Percentiles rank a stretch among this genome's conserved stretches.
phyloP scores from a whole-genome alignment of 2,888 invertebrate species.

The Macaria notata region DNA sequence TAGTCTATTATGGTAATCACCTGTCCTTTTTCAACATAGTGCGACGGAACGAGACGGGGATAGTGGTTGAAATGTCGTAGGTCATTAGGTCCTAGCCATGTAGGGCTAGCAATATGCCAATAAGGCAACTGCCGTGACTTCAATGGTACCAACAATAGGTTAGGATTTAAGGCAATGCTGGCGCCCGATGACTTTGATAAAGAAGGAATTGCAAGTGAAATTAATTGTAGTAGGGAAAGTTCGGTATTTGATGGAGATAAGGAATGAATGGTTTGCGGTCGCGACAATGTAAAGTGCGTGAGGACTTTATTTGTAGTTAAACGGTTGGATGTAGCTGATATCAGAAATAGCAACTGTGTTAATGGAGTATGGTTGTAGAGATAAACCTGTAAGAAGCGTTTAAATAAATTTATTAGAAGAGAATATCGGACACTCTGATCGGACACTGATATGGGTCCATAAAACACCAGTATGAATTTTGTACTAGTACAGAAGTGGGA shows the following conservation, averaged over 20 bases:
- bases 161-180: slow-evolving; percentile 44
- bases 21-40: slow-evolving; percentile 51
- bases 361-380: too few relatives aligned
- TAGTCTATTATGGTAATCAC: slow-evolving; percentile 74
- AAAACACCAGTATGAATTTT: too few relatives aligned
- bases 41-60: slow-evolving; percentile 53
- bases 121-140: slow-evolving; percentile 78
- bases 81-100: slow-evolving; percentile 79
- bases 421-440: too few relatives aligned
- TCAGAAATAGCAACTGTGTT: too few relatives aligned
- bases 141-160: slow-evolving; percentile 72
- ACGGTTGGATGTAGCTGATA: too few relatives aligned
- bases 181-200: slow-evolving; percentile 68
- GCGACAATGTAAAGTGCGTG: too few relatives aligned
- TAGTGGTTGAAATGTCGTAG: slow-evolving; percentile 80
- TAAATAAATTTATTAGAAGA: too few relatives aligned
- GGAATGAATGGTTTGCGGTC: too few relatives aligned
- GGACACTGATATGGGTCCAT: too few relatives aligned
- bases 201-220: slow-evolving; percentile 38
- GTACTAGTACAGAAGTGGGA: too few relatives aligned
- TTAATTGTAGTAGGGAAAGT: slow-evolving; percentile 48
- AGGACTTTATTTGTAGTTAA: too few relatives aligned
- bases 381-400: too few relatives aligned
- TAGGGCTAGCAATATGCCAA: slow-evolving; percentile 80
- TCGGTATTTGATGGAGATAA: slow-evolving; percentile 2